phyloP scores from a whole-genome alignment of 2,888 invertebrate genomes.

The Aleiodes leptofemur region DNA sequence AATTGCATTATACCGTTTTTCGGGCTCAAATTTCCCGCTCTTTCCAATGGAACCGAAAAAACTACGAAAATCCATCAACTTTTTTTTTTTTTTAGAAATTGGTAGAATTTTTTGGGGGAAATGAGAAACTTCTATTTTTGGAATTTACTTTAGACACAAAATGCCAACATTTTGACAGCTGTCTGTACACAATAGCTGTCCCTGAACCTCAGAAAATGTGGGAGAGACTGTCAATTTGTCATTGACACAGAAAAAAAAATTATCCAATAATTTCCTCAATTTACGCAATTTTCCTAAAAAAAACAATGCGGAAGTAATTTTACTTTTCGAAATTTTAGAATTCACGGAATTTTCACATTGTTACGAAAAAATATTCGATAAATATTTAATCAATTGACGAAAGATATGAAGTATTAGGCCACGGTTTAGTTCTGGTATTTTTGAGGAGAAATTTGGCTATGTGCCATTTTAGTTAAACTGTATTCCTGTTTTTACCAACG shows the following conservation, averaged over 20 bases:
- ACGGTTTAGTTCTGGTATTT: slow-evolving; percentile 27
- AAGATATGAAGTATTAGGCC: slow-evolving; percentile 14
- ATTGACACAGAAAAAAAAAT: no score
- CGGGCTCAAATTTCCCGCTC: no score
- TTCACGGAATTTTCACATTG: no score
- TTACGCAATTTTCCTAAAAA: no score
- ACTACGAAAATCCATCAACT: no score
- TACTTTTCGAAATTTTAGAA: no score
- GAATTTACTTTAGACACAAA: slow-evolving; percentile 13
- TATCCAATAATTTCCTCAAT: neutral
- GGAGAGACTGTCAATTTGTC: neutral
- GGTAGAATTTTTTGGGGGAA: slow-evolving; percentile 15
- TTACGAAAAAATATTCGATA: no score
- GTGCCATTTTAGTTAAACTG: slow-evolving; percentile 22
- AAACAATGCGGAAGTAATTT: no score
- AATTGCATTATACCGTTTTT: no score
- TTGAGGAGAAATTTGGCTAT: slow-evolving; percentile 19
- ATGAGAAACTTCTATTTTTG: slow-evolving; percentile 55
- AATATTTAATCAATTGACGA: slow-evolving; percentile 13
- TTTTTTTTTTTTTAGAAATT: no score
- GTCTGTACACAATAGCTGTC: slow-evolving; percentile 38
- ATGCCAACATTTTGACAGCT: slow-evolving; percentile 53
- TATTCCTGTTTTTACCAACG: slow-evolving; percentile 15
- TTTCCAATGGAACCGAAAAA: no score
- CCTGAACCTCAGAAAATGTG: slow-evolving; percentile 20